Evolutionary conservation across 2,113 vertebrate species (phyloP).

Genomic region (Macrotis lagotis): DNA sequence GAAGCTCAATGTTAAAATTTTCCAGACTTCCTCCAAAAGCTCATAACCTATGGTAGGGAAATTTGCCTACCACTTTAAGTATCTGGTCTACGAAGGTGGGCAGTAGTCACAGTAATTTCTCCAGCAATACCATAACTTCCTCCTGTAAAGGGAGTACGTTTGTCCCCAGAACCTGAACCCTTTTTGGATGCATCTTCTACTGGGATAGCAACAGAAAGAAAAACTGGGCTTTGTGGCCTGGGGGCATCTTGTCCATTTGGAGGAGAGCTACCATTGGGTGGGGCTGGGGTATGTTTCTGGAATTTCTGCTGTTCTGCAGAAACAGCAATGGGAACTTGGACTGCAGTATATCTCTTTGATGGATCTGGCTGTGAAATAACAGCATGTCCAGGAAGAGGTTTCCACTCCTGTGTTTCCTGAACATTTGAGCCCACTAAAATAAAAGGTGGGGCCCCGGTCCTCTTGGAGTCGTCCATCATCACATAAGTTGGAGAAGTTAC

Average conservation of each 20-base stretch:
- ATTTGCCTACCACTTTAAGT: constrained; percentile 47
- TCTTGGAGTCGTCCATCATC: constrained; percentile 72
- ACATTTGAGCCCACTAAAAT: constrained; percentile 78
- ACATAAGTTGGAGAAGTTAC: constrained; percentile 74
- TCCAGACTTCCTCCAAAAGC: neutral
- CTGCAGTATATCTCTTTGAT: constrained; percentile 68
- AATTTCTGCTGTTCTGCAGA: constrained; percentile 69
- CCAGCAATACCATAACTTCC: constrained; percentile 67
- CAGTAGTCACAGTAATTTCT: constrained; percentile 60
- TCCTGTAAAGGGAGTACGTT: constrained; percentile 61
- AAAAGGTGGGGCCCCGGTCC: constrained; percentile 72
- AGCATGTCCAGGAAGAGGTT: constrained; percentile 63
- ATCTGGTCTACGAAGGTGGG: constrained; percentile 58
- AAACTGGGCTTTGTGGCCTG: constrained; percentile 28
- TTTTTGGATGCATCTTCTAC: constrained; percentile 74
- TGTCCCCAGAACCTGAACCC: constrained; percentile 67
- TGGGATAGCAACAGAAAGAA: constrained; percentile 77
- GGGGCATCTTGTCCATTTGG: constrained; percentile 63
- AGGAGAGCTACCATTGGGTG: constrained; percentile 51
- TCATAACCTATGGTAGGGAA: constrained; percentile 31
- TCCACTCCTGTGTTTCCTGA: constrained; percentile 71
- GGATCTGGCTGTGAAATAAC: constrained; percentile 61
- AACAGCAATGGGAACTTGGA: constrained; percentile 75
- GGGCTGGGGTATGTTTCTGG: constrained; percentile 45
- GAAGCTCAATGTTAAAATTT: constrained; percentile 1